phyloP scores from a whole-genome alignment of 2,888 invertebrate species.

The Lydus trimaculatus region DNA sequence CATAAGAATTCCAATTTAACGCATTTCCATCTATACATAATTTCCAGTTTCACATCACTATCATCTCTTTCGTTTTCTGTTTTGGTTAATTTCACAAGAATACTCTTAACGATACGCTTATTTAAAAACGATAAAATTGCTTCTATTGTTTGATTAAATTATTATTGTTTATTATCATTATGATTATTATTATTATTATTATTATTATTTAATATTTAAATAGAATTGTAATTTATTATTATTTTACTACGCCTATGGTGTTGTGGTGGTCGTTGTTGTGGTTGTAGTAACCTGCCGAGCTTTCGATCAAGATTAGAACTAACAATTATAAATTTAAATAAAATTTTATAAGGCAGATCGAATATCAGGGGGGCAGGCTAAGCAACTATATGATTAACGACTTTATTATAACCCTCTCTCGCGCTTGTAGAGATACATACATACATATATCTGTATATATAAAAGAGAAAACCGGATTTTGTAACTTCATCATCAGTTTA shows the following conservation, averaged over 20 bases:
- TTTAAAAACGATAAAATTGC: neutral
- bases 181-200: neutral
- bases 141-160: conserved; percentile 7
- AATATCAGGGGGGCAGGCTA: conserved; percentile 57
- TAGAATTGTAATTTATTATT: neutral
- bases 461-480: conserved; percentile 58
- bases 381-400: conserved; percentile 60
- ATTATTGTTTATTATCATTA: neutral
- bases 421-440: neutral
- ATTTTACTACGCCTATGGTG: neutral
- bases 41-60: neutral
- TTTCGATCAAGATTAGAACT: conserved; percentile 47
- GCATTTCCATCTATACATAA: neutral
- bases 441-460: neutral
- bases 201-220: neutral
- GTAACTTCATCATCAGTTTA: conserved; percentile 60
- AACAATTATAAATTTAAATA: conserved; percentile 55
- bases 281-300: conserved; percentile 17
- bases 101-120: conserved; percentile 1
- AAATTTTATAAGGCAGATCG: conserved; percentile 55
- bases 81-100: conserved; percentile 4
- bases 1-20: conserved; percentile 11
- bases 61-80: neutral
- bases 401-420: conserved; percentile 58
- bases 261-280: neutral